Evolutionary conservation across 2,888 invertebrate genomes (phyloP), one percentile per base, ranked within the genome.

Genomic region (Phaonia tiefii): DNA sequence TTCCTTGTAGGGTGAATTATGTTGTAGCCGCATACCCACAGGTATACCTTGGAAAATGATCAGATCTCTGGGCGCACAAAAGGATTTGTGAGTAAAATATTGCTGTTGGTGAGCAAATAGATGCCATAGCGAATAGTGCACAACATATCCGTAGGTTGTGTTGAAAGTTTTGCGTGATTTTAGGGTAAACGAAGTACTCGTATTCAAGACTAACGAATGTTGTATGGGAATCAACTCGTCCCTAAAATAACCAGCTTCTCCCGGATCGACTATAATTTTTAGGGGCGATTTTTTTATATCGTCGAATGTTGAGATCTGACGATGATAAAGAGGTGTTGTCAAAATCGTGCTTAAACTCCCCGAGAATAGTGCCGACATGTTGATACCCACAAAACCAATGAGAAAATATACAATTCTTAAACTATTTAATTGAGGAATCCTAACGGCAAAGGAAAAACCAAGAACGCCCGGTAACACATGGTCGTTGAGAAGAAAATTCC

Each of bases 401-500:
- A 76, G 20, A 0, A 51, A 11, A 37, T 76, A 76, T 1, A 76
- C 22, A 10, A 63, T 2, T 63, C 17, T 17, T 7, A 3, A 13
- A 17, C 31, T 25, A n/a, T 11, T 17, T 4, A 7, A 49, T n/a
- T 10, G 49, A 1, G 46, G 13, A 2, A 8, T 8, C 17, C 42
- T 17, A 2, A 44, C 20, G 0, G 25, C 22, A 49, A 65, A 60
- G 2, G 65, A 49, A 26, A 42, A 37, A 3, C 71, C 70, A 49
- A 83, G 42, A 13, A 80, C 15, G 1, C 80, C 82, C 1, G 71
- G 77, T 51, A 83, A 49, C 10, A 79, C 46, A 22, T 69, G 71
- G 39, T 80, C 80, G 42, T 66, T 74, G n/a, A 80, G 63, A 2
- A 80, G 1, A 5, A 77, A 15, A 56, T 80, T 71, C 1, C 42